Evolutionary conservation across 2,113 vertebrate species (phyloP).

Genomic region (Plotosus lineatus): DNA sequence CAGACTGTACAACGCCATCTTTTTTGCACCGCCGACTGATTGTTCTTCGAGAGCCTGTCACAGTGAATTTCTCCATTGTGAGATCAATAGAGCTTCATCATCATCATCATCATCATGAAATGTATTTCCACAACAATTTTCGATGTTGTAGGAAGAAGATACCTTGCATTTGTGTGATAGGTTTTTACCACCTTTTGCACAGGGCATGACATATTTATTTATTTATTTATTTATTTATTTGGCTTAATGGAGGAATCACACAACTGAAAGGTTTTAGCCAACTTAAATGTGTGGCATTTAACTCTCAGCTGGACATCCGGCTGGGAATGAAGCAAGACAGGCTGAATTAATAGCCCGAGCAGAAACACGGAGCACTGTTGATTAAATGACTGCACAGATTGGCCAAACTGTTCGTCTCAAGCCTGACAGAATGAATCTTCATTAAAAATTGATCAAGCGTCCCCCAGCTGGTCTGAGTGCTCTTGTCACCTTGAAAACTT

Average conservation of each 20-base stretch:
- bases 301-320: conserved; percentile 9
- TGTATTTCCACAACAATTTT: neutral
- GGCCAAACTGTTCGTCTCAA: conserved; percentile 42
- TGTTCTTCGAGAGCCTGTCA: too few relatives aligned
- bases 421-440: conserved; percentile 49
- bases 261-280: neutral
- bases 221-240: neutral
- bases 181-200: neutral
- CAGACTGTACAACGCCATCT: too few relatives aligned
- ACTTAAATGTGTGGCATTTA: neutral
- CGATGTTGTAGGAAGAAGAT: neutral
- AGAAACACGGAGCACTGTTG: conserved; percentile 32
- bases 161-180: neutral
- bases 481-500: conserved; percentile 46
- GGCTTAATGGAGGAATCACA: neutral
- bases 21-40: too few relatives aligned
- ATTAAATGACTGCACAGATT: conserved; percentile 46
- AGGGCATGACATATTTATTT: neutral
- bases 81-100: too few relatives aligned
- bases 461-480: conserved; percentile 12
- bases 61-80: too few relatives aligned
- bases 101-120: too few relatives aligned
- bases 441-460: conserved; percentile 49
- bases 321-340: conserved; percentile 41
- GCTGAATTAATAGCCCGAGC: conserved; percentile 43